A percentile compares a stretch with the other conserved stretches of the same genome.
Evolutionary conservation across 2,797 vertebrate genomes (phyloP).

Genomic region (Lagorchestes hirsutus): DNA sequence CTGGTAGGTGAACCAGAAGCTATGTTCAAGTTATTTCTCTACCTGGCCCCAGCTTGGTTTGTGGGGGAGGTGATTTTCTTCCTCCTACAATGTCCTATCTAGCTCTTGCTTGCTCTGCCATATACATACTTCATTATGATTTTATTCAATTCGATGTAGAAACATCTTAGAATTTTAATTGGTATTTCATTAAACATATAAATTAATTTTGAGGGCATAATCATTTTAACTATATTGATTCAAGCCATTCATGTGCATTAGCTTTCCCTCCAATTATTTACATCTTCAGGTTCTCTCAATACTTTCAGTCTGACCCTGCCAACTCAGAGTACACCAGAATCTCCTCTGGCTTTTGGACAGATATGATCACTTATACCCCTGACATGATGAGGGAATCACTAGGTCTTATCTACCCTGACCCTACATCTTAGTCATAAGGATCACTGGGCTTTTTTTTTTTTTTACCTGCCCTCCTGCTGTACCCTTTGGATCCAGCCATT

Average conservation of each 20-base stretch:
- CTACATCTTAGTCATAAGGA: background rate
- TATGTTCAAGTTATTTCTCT: background rate
- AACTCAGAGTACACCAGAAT: background rate
- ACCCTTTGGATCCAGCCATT: background rate
- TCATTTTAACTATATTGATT: too few relatives aligned
- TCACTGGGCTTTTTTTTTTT: background rate
- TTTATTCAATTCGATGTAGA: too few relatives aligned
- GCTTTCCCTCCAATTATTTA: background rate
- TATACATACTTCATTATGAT: too few relatives aligned
- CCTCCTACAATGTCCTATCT: too few relatives aligned
- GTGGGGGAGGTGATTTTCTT: background rate
- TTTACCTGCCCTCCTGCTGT: background rate
- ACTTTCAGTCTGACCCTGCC: background rate
- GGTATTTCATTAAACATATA: too few relatives aligned
- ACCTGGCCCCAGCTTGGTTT: too few relatives aligned
- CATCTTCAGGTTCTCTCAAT: background rate
- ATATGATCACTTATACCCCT: background rate
- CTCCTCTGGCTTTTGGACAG: background rate
- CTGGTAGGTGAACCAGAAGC: background rate
- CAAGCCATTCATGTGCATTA: too few relatives aligned
- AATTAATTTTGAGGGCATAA: too few relatives aligned
- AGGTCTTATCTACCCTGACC: background rate
- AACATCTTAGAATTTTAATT: too few relatives aligned
- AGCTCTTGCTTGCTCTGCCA: too few relatives aligned
- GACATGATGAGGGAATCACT: background rate